Conservation (phyloP, 2,888 invertebrate species). For the Drosophila macrospina region DNA sequence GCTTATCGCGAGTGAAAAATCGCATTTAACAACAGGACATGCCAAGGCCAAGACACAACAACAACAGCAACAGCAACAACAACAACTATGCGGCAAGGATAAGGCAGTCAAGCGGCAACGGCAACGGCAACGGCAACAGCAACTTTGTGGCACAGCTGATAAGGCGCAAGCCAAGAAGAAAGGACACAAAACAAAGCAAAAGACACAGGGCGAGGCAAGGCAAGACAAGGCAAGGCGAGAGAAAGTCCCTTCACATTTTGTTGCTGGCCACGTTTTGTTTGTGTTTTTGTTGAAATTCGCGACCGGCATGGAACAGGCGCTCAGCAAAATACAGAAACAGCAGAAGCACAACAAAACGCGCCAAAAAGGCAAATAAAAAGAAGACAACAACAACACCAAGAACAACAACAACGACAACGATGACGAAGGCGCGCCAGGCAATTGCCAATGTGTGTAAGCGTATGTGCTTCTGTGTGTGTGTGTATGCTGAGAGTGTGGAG, state of each 20-base stretch:
- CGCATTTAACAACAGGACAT: conserved; percentile 65
- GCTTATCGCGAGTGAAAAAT: conserved; percentile 74
- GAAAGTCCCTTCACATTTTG: conserved; percentile 4
- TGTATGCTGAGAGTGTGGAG: conserved; percentile 28
- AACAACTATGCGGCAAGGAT: conserved; percentile 36
- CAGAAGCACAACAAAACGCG: conserved; percentile 24
- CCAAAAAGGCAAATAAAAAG: conserved; percentile 47
- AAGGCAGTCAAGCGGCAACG: conserved; percentile 54
- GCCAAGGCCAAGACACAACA: conserved; percentile 35
- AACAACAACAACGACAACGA: conserved; percentile 11
- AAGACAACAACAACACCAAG: conserved; percentile 33
- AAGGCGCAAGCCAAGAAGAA: conserved; percentile 27
- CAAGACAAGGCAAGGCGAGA: neutral
- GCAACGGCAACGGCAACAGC: conserved; percentile 14
- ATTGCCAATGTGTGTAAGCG: conserved; percentile 21
- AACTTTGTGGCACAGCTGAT: conserved; percentile 38
- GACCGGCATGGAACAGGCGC: conserved; percentile 75
- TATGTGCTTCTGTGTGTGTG: conserved; percentile 19
- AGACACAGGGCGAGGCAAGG: neutral
- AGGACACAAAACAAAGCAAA: conserved; percentile 21
- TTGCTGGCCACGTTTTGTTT: conserved; percentile 60
- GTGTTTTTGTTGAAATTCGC: conserved; percentile 82
- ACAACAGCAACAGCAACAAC: conserved; percentile 33
- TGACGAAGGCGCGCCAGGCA: conserved; percentile 43
- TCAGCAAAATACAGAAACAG: conserved; percentile 55